A percentile compares a stretch with the other conserved stretches of the same genome.
phyloP scores from a whole-genome alignment of 2,797 vertebrate species.

The Enteromius unitaeniatus region DNA sequence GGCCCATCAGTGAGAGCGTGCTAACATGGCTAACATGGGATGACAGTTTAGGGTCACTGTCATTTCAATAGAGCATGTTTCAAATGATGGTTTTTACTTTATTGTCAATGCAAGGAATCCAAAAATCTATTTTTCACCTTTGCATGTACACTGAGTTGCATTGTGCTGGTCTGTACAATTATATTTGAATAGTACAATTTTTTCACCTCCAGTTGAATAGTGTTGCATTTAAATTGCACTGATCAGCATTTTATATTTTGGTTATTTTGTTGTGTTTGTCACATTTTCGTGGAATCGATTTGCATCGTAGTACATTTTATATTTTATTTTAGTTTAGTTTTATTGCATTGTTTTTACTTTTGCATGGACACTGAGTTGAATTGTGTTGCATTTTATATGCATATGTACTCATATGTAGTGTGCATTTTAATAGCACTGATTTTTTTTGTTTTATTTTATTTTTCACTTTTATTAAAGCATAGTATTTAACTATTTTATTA shows the following conservation, averaged over 20 bases:
- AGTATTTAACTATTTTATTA: background rate
- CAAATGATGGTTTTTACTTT: conserved; percentile 24
- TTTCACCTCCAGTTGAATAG: background rate
- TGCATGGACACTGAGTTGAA: background rate
- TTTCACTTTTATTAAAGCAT: background rate
- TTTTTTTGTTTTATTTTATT: background rate
- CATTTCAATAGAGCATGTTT: conserved; percentile 58
- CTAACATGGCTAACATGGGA: conserved; percentile 62
- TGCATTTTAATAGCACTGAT: background rate
- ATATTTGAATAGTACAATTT: background rate
- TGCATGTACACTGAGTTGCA: background rate
- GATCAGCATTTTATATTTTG: background rate
- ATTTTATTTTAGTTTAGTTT: background rate
- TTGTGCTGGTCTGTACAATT: background rate
- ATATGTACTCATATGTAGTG: no score
- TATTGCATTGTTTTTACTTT: background rate
- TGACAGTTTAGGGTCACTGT: conserved; percentile 63
- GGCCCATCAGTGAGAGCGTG: conserved; percentile 62
- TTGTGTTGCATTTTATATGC: no score
- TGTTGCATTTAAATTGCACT: background rate
- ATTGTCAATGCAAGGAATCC: conserved; percentile 22
- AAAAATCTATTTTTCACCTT: conserved; percentile 26
- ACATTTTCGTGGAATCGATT: background rate
- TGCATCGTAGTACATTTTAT: background rate
- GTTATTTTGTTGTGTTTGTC: background rate